Percentiles rank a stretch among this genome's conserved stretches.
Conservation (phyloP, 2,797 vertebrate species). For the Glossophaga mutica region DNA sequence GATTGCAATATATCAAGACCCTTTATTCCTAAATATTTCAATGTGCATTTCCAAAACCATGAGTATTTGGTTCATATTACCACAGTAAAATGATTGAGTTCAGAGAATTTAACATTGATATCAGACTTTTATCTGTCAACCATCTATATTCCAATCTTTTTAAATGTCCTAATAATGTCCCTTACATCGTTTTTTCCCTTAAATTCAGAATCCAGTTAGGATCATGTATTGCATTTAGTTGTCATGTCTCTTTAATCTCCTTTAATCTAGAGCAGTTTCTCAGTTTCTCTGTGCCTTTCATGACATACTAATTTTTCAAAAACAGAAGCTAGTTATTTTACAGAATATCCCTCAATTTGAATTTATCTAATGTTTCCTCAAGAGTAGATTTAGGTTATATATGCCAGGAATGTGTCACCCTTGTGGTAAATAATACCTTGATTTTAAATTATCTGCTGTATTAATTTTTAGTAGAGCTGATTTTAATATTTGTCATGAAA, state of each 20-base stretch:
- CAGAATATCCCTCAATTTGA: background rate
- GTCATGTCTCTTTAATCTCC: background rate
- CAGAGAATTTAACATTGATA: background rate
- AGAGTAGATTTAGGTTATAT: background rate
- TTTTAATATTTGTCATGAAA: slow-evolving; percentile 11
- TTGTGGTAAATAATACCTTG: background rate
- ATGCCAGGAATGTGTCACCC: background rate
- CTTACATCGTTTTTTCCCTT: background rate
- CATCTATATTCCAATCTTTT: background rate
- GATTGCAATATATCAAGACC: background rate
- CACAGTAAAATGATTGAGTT: background rate
- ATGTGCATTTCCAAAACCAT: background rate
- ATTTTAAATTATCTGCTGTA: slow-evolving; percentile 24
- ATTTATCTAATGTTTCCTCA: background rate
- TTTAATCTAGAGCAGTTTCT: background rate
- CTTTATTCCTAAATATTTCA: background rate
- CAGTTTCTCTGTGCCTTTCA: background rate
- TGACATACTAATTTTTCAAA: background rate
- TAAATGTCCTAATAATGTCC: background rate
- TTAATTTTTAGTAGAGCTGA: slow-evolving; percentile 13
- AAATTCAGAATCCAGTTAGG: background rate
- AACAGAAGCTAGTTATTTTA: background rate
- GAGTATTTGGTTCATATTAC: background rate
- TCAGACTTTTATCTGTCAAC: background rate
- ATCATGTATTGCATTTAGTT: background rate